Evolutionary conservation across 2,797 vertebrate species (phyloP).

Genomic region (Garrulus glandarius): DNA sequence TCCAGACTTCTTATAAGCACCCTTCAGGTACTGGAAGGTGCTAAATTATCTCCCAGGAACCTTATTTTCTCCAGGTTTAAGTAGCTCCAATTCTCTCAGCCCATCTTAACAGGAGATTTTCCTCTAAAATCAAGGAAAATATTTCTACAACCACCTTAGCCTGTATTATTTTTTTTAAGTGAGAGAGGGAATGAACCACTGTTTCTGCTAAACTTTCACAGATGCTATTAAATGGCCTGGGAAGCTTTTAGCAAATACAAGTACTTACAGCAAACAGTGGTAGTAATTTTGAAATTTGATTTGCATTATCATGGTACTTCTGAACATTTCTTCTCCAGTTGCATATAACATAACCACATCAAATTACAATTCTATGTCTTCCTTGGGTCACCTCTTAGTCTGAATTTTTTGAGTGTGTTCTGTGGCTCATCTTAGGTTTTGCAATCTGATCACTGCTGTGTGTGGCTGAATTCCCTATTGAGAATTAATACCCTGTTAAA

Average conservation of each 20-base stretch:
- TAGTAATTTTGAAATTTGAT: neutral
- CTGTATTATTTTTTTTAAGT: neutral
- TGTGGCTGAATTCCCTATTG: neutral
- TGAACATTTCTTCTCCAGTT: neutral
- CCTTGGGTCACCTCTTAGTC: neutral
- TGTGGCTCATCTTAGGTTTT: slow-evolving; percentile 13
- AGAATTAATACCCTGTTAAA: slow-evolving; percentile 10
- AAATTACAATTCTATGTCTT: neutral
- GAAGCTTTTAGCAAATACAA: neutral
- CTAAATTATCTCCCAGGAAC: neutral
- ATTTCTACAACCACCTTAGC: neutral
- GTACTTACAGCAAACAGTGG: neutral
- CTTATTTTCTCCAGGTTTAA: neutral
- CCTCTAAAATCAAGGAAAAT: neutral
- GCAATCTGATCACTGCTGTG: neutral
- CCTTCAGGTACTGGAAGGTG: neutral
- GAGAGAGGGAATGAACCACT: neutral
- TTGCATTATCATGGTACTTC: neutral
- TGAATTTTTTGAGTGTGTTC: neutral
- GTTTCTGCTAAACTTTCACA: neutral
- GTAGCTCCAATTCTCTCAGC: neutral
- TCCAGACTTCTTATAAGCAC: neutral
- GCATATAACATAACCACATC: neutral
- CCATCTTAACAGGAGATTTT: neutral
- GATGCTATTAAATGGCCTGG: neutral